These are phyloP conservation scores for Fratercula arctica DNA, from an alignment of 2,797 vertebrate genomes.

Conservation along the genomic window DNA sequence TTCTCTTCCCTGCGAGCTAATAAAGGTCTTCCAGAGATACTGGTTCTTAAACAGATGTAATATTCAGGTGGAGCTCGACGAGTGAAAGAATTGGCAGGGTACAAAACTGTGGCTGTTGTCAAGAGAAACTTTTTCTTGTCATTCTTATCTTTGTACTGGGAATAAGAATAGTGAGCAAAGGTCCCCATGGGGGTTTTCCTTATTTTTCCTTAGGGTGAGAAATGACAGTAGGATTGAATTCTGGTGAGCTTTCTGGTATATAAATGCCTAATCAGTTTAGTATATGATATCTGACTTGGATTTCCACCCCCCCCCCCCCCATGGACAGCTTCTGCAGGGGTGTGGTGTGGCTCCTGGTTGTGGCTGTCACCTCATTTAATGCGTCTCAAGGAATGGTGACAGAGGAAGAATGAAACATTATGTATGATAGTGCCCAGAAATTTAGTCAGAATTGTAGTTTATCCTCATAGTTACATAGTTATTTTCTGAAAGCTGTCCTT, in stretches of 20 bases:
- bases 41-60: not conserved
- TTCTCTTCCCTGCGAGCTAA: not conserved
- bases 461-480: slow-evolving; percentile 44
- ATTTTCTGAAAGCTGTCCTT: slow-evolving; percentile 56
- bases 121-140: not conserved
- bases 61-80: not conserved
- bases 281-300: not conserved
- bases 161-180: not conserved
- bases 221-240: not conserved
- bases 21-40: not conserved
- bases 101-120: not conserved
- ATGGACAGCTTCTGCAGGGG: not conserved
- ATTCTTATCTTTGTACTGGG: not conserved
- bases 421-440: slow-evolving; percentile 16
- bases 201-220: not conserved
- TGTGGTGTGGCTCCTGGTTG: not conserved
- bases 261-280: not conserved
- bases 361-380: slow-evolving; percentile 45
- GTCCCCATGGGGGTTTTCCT: not conserved
- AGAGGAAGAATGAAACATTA: slow-evolving; percentile 30
- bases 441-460: slow-evolving; percentile 45
- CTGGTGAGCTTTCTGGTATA: not conserved
- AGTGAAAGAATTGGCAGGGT: not conserved
- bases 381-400: not conserved
- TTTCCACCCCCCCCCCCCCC: too few relatives aligned